Evolutionary conservation across 2,113 vertebrate genomes (phyloP), one percentile per base, ranked within the genome.

Genomic region (Pterophyllum scalare): DNA sequence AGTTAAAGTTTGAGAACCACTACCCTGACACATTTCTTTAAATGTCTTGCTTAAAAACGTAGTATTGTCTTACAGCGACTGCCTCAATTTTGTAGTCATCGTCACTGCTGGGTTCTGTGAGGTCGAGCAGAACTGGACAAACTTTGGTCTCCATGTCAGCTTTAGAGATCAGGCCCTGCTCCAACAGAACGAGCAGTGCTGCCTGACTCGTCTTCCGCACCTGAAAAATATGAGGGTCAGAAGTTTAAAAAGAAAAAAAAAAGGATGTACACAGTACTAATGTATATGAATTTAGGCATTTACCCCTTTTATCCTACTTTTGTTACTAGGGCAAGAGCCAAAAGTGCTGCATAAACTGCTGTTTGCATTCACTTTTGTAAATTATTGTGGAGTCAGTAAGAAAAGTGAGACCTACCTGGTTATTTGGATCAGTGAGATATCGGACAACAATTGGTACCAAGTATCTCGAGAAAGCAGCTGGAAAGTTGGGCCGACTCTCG

Each of bases 201-300:
- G 98, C 98, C 90, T 97, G 97, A 85, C 97, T 97, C 58, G 97
- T 97, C 92, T 98, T 98, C 87, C 98, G 96, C 70, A 98, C 98
- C 98, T 98, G 58, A 13, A 85, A 54, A 86, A 67, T 2, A 59
- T 9, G 0, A 70, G 22, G 2, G 0, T 80, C 0, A 22, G 14
- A 26, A 38, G 20, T 56, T 24, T 14, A 56, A 15, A 17, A 7
- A 35, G 40, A 24, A 59, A 59, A 15, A 20, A 26, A 28, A 22
- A 43, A 17, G 17, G 15, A 49, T 12, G 28, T 0, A 0, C 28
- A 49, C 9, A 28, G 19, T 20, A 70, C 15, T 43, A 49, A 70
- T 49, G 28, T 28, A 13, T 28, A 52, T 49, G 24, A 70, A 70
- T 13, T 17, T 72, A 20, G 52, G 0, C 26, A n/a, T 33, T 72